Base-by-base conservation (phyloP, 2,113 vertebrate genomes). In the Opisthocomus hoazin region DNA sequence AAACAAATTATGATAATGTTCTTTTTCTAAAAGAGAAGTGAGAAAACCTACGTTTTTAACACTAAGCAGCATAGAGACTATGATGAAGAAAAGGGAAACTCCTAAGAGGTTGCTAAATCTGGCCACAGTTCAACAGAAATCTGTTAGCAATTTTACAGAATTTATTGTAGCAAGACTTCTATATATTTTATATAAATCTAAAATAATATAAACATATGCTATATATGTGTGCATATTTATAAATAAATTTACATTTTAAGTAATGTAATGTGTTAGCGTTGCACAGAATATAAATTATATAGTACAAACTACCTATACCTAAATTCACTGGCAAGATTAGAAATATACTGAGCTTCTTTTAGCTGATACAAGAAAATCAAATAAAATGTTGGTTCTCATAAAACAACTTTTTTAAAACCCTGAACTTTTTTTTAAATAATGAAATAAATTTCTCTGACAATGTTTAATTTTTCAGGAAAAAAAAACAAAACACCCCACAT, bases 161-260 rank as follows among this genome's bases (percentile, higher is more conserved):
- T 81, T 84, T 92, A 93, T 50, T 71, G 39, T 68, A 90, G 85
- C 34, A 71, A 81, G 51, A 79, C 43, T 73, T 87, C 39, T 30
- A 53, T 87, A 51, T 81, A 75, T 77, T 91, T 93, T 79, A 68
- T 53, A 94, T 91, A 78, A 86, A 93, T 68, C 61, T 84, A 84
- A 94, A 95, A 56, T 81, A 84, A 71, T 45, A 91, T 45, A 91
- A 96, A 82, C 12, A 64, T 39, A 81, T 77, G 83, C 45, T 53
- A 57, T 41, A 37, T 61, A 39, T 15, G 5, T 66, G 34, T 75
- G 84, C 51, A 82, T 87, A 94, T 96, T 94, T 91, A 87, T 87
- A 96, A 94, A 88, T 85, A 91, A 80, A 86, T 93, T 77, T 92
- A 48, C 66, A 77, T 90, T 89, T 90, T 92, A 78, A 96, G 80